Evolutionary conservation across 2,797 vertebrate genomes (phyloP).

Genomic region (Gambusia yucatana): DNA sequence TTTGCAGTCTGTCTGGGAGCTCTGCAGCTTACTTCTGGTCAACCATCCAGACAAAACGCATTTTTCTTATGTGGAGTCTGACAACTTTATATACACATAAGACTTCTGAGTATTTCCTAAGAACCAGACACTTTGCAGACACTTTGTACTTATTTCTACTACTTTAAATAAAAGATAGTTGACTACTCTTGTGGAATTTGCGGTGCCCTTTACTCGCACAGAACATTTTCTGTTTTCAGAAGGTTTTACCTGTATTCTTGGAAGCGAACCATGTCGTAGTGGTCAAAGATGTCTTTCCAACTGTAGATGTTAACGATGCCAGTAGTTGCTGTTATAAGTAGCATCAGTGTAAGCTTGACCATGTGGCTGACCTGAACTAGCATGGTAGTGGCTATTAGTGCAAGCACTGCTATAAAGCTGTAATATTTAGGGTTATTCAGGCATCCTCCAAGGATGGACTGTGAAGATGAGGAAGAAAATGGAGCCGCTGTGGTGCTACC

Average conservation of each 20-base stretch:
- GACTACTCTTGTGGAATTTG: neutral
- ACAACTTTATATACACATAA: neutral
- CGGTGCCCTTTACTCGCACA: neutral
- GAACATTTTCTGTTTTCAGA: neutral
- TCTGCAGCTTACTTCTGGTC: neutral
- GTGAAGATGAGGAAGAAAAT: constrained; percentile 1
- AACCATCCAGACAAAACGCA: neutral
- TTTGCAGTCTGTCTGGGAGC: neutral
- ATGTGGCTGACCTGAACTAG: constrained; percentile 98
- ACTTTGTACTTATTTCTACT: neutral
- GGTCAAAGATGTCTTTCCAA: constrained; percentile 91
- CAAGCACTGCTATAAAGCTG: constrained; percentile 88
- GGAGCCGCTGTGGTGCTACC: constrained; percentile 43
- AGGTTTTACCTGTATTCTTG: constrained; percentile 81
- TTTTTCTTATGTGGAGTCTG: neutral
- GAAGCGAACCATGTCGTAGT: constrained; percentile 86
- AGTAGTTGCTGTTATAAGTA: constrained; percentile 84
- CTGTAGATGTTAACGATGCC: constrained; percentile 90
- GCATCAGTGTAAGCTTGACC: constrained; percentile 96
- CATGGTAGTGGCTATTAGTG: constrained; percentile 94
- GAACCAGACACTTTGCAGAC: neutral
- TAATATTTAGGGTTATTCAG: constrained; percentile 92
- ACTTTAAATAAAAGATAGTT: neutral
- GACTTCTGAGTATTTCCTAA: neutral
- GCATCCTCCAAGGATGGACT: constrained; percentile 69